Percentiles rank a stretch among this genome's conserved stretches.
These are phyloP conservation scores for Grapholita molesta DNA, from an alignment of 1,140 invertebrate genomes.

Conservation along the genomic window DNA sequence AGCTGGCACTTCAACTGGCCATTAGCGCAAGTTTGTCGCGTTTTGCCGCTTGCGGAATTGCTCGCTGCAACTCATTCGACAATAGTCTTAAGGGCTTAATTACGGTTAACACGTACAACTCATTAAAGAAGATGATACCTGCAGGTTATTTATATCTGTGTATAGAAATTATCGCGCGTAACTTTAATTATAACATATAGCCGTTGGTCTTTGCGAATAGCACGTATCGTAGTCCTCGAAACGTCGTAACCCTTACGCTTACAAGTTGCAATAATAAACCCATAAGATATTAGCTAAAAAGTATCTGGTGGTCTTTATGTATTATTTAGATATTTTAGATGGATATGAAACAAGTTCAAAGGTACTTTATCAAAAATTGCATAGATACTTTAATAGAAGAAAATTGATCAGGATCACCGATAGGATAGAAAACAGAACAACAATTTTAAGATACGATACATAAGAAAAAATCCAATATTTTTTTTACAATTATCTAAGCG, in stretches of 20 bases:
- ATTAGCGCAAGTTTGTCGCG: not conserved
- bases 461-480: too few species aligned
- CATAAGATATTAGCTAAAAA: too few species aligned
- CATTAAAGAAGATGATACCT: not conserved
- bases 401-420: too few species aligned
- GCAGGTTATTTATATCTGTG: not conserved
- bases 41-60: not conserved
- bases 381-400: too few species aligned
- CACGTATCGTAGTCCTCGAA: too few species aligned
- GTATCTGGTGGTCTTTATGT: too few species aligned
- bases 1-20: not conserved
- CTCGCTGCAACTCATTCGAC: not conserved
- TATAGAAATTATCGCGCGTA: slow-evolving; percentile 3
- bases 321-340: too few species aligned
- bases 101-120: not conserved
- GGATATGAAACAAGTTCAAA: too few species aligned
- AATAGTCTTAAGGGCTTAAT: not conserved
- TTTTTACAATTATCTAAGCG: too few species aligned
- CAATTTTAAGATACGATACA: too few species aligned
- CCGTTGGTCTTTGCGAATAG: not conserved
- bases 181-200: not conserved
- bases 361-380: too few species aligned
- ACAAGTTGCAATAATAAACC: not conserved
- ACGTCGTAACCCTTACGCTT: not conserved
- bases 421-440: too few species aligned